These are phyloP conservation scores for Okamejei kenojei DNA, from an alignment of 2,797 vertebrate species.

Conservation along the genomic window DNA sequence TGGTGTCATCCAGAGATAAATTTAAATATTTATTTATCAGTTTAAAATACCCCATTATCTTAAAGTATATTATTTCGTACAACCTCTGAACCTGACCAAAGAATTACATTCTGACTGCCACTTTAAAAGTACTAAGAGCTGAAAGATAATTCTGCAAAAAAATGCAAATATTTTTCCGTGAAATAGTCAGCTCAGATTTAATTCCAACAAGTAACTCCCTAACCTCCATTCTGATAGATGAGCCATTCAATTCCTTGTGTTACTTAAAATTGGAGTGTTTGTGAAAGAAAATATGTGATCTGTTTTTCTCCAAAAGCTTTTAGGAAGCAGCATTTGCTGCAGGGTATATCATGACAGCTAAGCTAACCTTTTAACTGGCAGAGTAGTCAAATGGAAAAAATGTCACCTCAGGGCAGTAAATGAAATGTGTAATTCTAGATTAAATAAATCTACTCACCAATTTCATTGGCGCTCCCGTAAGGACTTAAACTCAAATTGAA, in stretches of 20 bases:
- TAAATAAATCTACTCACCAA: constrained; percentile 47
- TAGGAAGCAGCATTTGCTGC: constrained; percentile 44
- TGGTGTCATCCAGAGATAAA: not conserved
- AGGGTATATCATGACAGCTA: constrained; percentile 48
- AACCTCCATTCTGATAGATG: not conserved
- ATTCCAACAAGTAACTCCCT: not conserved
- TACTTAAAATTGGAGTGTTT: not conserved
- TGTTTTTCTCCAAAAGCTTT: constrained; percentile 46
- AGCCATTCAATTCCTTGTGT: not conserved
- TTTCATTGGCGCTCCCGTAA: constrained; percentile 49
- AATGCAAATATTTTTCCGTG: not conserved
- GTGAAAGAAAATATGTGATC: constrained; percentile 42
- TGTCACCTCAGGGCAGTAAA: constrained; percentile 47
- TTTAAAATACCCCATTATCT: not conserved
- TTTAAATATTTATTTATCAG: not conserved
- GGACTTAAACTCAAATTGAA: constrained; percentile 43
- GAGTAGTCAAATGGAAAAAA: constrained; percentile 47
- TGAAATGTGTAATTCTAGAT: constrained; percentile 46
- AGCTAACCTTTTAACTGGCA: constrained; percentile 48
- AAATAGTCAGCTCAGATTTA: not conserved
- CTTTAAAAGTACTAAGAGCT: not conserved
- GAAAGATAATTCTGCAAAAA: not conserved
- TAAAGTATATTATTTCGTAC: not conserved
- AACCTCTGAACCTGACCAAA: not conserved
- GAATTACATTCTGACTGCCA: not conserved